Evolutionary conservation across 2,797 vertebrate genomes (phyloP).

Genomic region (Falco concolor): DNA sequence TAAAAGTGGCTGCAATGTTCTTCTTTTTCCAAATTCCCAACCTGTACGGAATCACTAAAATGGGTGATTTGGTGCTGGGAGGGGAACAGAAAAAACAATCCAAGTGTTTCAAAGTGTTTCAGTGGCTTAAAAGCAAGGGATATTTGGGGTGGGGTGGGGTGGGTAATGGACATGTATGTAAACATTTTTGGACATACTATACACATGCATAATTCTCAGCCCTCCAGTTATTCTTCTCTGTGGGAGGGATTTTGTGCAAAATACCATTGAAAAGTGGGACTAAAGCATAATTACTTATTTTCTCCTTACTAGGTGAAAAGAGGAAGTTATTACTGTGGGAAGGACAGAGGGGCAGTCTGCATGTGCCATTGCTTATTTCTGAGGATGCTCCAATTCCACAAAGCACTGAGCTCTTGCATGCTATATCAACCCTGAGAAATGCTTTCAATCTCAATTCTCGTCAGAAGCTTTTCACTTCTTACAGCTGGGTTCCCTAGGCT

Average conservation of each 20-base stretch:
- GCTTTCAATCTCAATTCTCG: background rate
- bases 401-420: background rate
- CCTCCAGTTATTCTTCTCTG: background rate
- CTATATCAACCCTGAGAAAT: background rate
- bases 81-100: background rate
- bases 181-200: background rate
- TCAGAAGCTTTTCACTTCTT: background rate
- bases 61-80: background rate
- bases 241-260: background rate
- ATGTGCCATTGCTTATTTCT: background rate
- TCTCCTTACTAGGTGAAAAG: background rate
- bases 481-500: background rate
- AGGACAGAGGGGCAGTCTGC: background rate
- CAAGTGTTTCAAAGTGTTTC: background rate
- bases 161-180: background rate
- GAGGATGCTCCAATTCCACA: background rate
- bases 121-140: background rate
- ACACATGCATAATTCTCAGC: background rate
- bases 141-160: background rate
- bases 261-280: background rate
- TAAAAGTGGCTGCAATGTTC: background rate
- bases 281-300: background rate
- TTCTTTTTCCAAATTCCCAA: background rate
- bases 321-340: background rate
- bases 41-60: background rate